phyloP scores from a whole-genome alignment of 2,113 vertebrate species.

The Clarias gariepinus region DNA sequence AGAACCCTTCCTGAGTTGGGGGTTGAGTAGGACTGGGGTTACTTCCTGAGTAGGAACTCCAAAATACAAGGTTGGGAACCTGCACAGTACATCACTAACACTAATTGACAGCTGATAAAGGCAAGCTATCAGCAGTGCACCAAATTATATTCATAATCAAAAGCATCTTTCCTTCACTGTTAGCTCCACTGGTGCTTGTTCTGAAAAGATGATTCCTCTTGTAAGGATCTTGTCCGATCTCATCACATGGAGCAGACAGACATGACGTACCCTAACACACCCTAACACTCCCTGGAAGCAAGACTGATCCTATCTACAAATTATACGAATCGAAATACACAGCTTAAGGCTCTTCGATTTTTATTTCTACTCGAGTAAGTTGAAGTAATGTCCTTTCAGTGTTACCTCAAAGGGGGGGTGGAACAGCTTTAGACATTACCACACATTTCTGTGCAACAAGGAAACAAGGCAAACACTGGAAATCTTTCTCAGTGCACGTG shows the following conservation, averaged over 20 bases:
- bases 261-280: not conserved
- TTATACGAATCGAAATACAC: conserved; percentile 75
- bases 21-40: not conserved
- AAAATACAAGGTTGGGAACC: not conserved
- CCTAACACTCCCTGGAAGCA: conserved; percentile 4
- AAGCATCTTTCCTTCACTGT: not conserved
- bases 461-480: conserved; percentile 63
- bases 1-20: not conserved
- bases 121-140: not conserved
- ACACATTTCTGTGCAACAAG: not conserved
- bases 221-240: conserved; percentile 2
- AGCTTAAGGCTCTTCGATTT: conserved; percentile 81
- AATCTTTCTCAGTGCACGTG: conserved; percentile 65
- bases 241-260: not conserved
- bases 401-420: not conserved
- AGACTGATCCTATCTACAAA: conserved; percentile 22
- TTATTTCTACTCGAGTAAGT: not conserved
- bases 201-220: not conserved
- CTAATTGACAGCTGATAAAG: not conserved
- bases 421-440: not conserved
- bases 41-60: conserved; percentile 9
- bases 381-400: not conserved
- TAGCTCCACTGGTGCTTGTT: not conserved
- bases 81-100: not conserved
- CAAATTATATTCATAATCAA: not conserved